These are phyloP conservation scores for Ceriagrion tenellum DNA, from an alignment of 2,888 invertebrate genomes.

Conservation along the genomic window DNA sequence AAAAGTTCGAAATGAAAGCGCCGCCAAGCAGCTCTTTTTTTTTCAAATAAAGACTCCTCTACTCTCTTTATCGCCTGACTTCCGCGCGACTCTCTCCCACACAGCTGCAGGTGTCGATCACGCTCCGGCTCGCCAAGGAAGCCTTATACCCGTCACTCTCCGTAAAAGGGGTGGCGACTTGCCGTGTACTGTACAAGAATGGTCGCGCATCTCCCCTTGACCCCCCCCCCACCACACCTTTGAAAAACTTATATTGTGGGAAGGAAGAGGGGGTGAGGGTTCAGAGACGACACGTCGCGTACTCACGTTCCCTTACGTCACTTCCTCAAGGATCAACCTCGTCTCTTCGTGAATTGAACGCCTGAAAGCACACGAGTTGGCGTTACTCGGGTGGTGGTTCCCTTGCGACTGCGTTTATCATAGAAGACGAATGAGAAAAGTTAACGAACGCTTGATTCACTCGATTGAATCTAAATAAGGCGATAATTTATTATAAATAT, in stretches of 20 bases:
- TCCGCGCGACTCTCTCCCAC: not conserved
- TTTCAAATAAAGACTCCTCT: too few species aligned
- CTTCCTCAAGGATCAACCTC: not conserved
- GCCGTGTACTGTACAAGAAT: not conserved
- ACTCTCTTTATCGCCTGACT: not conserved
- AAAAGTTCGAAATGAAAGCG: not conserved
- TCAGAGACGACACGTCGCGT: not conserved
- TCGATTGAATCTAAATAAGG: too few species aligned
- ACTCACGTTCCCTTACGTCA: not conserved
- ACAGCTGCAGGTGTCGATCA: constrained; percentile 30
- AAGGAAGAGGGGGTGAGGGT: not conserved
- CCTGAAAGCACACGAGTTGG: not conserved
- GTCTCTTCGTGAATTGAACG: not conserved
- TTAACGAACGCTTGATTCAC: too few species aligned
- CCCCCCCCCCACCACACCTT: too few species aligned
- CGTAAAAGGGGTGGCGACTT: not conserved
- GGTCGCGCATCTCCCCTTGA: not conserved
- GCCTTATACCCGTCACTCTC: not conserved
- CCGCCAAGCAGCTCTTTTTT: too few species aligned
- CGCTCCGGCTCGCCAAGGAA: not conserved
- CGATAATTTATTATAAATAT: too few species aligned
- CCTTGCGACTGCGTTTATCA: too few species aligned
- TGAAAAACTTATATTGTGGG: too few species aligned
- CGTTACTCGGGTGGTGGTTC: too few species aligned
- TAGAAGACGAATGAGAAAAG: too few species aligned